These are phyloP conservation scores for Mionectes macconnelli DNA, from an alignment of 2,113 vertebrate species.

Conservation along the genomic window DNA sequence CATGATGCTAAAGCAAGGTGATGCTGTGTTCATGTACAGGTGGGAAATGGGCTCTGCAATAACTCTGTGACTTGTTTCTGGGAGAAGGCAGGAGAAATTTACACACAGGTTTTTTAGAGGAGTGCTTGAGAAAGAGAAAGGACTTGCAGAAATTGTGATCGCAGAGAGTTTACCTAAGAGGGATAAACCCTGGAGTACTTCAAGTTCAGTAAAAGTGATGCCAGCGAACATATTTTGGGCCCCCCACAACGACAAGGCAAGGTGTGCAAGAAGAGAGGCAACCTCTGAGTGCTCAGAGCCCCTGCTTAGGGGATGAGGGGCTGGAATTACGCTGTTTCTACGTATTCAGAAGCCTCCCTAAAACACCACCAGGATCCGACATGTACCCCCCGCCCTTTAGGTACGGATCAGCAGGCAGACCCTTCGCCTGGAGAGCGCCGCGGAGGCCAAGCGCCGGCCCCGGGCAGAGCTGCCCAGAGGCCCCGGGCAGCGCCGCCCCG, in stretches of 20 bases:
- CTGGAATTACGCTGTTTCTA: accelerated
- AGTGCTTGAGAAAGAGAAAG: background rate
- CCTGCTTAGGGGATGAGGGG: background rate
- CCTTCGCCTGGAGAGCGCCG: background rate
- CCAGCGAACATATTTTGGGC: background rate
- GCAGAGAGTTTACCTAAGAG: background rate
- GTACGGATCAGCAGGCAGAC: background rate
- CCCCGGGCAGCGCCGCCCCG: background rate
- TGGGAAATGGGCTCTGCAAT: background rate
- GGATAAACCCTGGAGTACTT: background rate
- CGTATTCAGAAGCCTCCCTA: background rate
- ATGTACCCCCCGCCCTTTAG: background rate
- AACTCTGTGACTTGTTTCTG: background rate
- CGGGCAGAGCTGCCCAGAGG: background rate
- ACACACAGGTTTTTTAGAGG: background rate
- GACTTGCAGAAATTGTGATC: background rate
- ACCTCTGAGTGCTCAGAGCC: background rate
- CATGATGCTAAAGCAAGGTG: accelerated
- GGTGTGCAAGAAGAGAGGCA: background rate
- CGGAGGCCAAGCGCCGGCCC: background rate
- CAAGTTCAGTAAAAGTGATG: background rate
- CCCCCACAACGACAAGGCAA: too few species aligned
- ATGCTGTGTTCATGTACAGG: background rate
- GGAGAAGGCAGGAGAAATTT: background rate
- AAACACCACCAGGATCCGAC: background rate